Conservation (phyloP, 1,140 invertebrate genomes). For the Brachionus plicatilis region DNA sequence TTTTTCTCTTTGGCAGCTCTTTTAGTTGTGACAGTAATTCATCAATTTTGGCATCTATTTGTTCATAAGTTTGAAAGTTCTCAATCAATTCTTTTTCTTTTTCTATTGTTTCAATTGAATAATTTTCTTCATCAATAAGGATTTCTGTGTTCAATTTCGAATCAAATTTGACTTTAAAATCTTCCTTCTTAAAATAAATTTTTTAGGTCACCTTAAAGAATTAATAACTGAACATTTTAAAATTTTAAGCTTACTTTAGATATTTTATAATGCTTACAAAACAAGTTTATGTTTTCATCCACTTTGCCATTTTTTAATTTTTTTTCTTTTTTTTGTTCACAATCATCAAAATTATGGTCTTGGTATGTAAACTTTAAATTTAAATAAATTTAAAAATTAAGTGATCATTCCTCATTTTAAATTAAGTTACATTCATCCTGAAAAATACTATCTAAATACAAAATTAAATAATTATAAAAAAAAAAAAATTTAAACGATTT, state of each 20-base stretch:
- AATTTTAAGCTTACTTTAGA: background rate
- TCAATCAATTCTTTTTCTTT: background rate
- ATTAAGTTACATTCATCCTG: background rate
- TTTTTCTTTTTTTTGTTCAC: background rate
- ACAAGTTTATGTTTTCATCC: background rate
- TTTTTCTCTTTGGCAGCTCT: background rate
- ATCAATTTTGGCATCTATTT: background rate
- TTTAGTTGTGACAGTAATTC: background rate
- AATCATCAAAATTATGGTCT: background rate
- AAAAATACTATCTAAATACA: background rate
- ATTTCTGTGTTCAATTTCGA: background rate
- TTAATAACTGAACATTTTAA: no score
- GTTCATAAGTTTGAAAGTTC: background rate
- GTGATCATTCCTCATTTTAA: background rate
- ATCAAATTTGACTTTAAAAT: background rate
- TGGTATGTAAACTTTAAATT: background rate
- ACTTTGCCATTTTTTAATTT: background rate
- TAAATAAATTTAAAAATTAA: background rate
- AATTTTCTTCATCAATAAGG: background rate
- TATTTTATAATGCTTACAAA: constrained; percentile 1
- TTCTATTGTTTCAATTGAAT: background rate
- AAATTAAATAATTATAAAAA: background rate
- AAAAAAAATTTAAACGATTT: background rate
- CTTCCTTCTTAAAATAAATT: background rate
- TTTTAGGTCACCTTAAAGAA: background rate